Evolutionary conservation across 2,113 vertebrate species (phyloP), one percentile per base, ranked within the genome.

Genomic region (Paracanthobrama guichenoti): DNA sequence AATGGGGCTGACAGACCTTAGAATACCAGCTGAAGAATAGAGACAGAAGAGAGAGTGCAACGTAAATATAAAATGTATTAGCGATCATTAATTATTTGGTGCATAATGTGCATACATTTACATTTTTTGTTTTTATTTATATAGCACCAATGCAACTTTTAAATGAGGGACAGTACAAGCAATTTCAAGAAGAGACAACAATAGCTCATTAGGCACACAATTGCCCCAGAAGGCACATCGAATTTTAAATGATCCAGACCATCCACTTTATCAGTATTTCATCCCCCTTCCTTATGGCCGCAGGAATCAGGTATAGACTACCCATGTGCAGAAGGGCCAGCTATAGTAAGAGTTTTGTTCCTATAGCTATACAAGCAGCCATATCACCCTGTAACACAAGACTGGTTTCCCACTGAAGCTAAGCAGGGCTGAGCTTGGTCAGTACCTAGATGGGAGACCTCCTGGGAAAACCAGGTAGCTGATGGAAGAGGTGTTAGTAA

Each of bases 1-100:
- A 11, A 96, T 95, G 86, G 97, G 94, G 64, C 95, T 60, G 3
- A 90, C 90, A 31, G 96, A 96, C 85, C 96, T 95, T 89, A 99
- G 90, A 82, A 99, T 96, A 91, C 96, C 97, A 98, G 90, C 3
- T 89, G 86, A 86, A 86, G 62, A 59, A 72, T 3, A 39, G 16
- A 81, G 28, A 66, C 2, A 81, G 16, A 77, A 35, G 11, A 75
- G 26, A 48, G 31, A 73, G 28, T 28, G 31, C 1, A 66, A 11
- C 4, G 13, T 31, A 42, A 20, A 69, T 31, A 26, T 14, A 3
- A 53, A 46, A 53, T 20, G 14, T 26, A 53, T 18, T 69, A 18
- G 26, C 14, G 6, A 64, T 64, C 13, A 53, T n/a, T 0, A 53
- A 14, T 14, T 6, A 8, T 16, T 16, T 67, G 35, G 7, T 20